Base-by-base conservation (phyloP, 1,140 invertebrate species). In the Temnothorax longispinosus region DNA sequence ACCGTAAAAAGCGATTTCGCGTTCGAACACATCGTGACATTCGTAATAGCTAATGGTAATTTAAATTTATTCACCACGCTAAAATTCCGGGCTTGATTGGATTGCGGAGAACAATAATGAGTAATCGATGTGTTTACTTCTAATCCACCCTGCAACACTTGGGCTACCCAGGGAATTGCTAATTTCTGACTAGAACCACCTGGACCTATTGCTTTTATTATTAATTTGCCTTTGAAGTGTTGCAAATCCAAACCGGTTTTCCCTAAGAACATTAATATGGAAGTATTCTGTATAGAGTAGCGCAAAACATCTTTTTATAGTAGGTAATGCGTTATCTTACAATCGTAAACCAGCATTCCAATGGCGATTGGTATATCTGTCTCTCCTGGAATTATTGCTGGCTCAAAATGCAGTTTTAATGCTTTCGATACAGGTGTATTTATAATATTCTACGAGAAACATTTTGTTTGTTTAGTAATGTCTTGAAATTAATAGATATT, bases 341-440 rank as follows among this genome's bases (percentile, higher is more conserved):
- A 98, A 95, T 98, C 96, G 88, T 98, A 97, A 85, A 97, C 97
- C 74, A 98, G 95, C 74, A 96, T 96, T 56, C 97, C 98, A 58
- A 98, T 96, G 90, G 96, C 95, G 38, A 96, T 96, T 84, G 96
- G 96, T 87, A 95, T 94, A 78, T 96, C 95, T 21, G 96, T 95
- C 88, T 97, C 96, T 69, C 97, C 96, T 76, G 96, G 96, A 89
- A 98, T 95, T 92, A 96, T 96, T 76, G 96, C 94, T 85, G 96
- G 96, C 88, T 96, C 95, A 91, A 97, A 97, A 88, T 96, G 96
- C 74, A 97, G 96, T 91, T 95, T 96, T 58, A 97, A 94, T 69
- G 96, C 96, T 93, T 96, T 96, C 27, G 96, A 96, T 80, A 96
- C 95, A 71, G 96, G 96, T 62, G 95, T 96, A 60, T 95, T 96